Percentiles rank a stretch among this genome's conserved stretches.
These are phyloP conservation scores for Drosophila paulistorum DNA, from an alignment of 1,140 invertebrate species.

Conservation along the genomic window DNA sequence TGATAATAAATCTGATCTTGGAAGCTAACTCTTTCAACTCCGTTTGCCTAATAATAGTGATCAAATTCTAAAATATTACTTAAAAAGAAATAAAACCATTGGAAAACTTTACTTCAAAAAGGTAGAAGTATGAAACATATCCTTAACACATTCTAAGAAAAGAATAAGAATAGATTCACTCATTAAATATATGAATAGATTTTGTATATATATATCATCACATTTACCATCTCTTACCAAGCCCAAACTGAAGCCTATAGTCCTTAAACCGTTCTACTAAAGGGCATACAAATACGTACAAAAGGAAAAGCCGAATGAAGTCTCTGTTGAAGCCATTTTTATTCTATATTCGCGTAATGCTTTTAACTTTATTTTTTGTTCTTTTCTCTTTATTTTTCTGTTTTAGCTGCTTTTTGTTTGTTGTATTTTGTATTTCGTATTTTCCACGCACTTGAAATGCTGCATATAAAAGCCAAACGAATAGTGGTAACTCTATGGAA, in stretches of 20 bases:
- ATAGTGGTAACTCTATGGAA: slow-evolving; percentile 46
- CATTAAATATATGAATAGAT: too few species aligned
- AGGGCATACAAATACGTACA: slow-evolving; percentile 2
- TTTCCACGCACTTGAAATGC: slow-evolving; percentile 58
- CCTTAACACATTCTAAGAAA: too few species aligned
- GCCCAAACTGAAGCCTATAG: not conserved
- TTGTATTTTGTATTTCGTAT: slow-evolving; percentile 28
- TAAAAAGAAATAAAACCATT: too few species aligned
- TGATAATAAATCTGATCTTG: too few species aligned
- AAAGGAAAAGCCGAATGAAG: not conserved
- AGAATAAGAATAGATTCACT: too few species aligned
- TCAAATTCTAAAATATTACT: too few species aligned
- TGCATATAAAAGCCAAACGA: slow-evolving; percentile 53
- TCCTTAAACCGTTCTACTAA: not conserved
- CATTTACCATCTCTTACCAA: too few species aligned
- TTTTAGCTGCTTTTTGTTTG: slow-evolving; percentile 29
- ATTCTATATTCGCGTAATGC: slow-evolving; percentile 40
- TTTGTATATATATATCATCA: too few species aligned
- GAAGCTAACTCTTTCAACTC: too few species aligned
- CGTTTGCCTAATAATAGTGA: too few species aligned
- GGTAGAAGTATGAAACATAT: too few species aligned
- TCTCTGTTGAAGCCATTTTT: slow-evolving; percentile 45
- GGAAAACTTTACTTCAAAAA: too few species aligned
- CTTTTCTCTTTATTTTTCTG: slow-evolving; percentile 26
- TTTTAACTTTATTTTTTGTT: slow-evolving; percentile 41